These are phyloP conservation scores for Lydus trimaculatus DNA, from an alignment of 2,888 invertebrate genomes.

Conservation along the genomic window DNA sequence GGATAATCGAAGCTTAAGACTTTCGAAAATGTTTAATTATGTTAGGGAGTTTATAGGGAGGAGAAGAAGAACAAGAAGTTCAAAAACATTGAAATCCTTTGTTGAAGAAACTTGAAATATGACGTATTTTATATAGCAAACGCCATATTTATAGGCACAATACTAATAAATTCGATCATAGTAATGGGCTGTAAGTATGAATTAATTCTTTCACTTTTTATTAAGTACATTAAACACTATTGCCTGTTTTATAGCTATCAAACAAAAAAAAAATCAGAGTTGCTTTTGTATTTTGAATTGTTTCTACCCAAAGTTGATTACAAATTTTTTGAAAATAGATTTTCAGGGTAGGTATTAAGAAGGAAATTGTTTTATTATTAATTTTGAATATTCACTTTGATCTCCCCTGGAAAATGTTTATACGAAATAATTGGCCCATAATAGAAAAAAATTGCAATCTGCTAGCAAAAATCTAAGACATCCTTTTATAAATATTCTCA, in stretches of 20 bases:
- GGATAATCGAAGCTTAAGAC: constrained; percentile 1
- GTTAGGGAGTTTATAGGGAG: not conserved
- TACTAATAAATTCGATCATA: not conserved
- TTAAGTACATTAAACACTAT: not conserved
- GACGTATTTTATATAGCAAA: not conserved
- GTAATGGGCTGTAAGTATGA: not conserved
- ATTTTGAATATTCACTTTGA: not conserved
- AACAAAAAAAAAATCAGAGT: not conserved
- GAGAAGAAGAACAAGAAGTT: not conserved
- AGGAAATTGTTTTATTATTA: not conserved
- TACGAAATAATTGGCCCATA: too few species aligned
- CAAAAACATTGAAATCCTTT: not conserved
- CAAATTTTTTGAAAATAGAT: not conserved
- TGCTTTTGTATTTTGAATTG: not conserved
- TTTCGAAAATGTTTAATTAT: constrained; percentile 2
- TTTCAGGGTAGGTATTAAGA: too few species aligned
- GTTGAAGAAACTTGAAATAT: not conserved
- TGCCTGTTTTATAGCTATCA: not conserved
- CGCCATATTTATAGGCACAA: not conserved
- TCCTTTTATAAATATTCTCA: too few species aligned
- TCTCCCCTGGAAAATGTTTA: too few species aligned
- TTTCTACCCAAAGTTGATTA: not conserved
- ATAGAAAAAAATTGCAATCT: not conserved
- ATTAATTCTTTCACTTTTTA: not conserved
- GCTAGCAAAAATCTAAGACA: too few species aligned